Evolutionary conservation across 1,140 invertebrate species (phyloP).

Genomic region (Drosophila takahashii): DNA sequence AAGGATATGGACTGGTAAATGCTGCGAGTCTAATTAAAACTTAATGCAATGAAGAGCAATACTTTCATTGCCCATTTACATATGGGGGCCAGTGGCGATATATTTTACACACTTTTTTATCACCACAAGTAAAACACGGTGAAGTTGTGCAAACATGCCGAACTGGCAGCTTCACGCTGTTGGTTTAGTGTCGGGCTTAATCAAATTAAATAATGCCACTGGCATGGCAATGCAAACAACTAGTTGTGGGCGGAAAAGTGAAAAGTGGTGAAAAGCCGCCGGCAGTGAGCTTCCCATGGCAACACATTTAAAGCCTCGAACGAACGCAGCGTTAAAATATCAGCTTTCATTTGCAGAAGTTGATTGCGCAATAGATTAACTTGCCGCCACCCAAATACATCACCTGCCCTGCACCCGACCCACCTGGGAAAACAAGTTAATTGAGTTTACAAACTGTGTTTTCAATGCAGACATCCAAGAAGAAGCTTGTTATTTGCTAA

Average conservation of each 20-base stretch:
- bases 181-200: conserved; percentile 43
- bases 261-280: neutral
- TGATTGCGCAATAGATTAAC: conserved; percentile 23
- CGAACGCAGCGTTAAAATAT: conserved; percentile 17
- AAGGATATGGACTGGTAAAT: conserved; percentile 27
- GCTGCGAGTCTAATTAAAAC: conserved; percentile 70
- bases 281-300: neutral
- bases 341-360: conserved; percentile 17
- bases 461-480: conserved; percentile 1
- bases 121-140: conserved; percentile 5
- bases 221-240: conserved; percentile 25
- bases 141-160: conserved; percentile 23
- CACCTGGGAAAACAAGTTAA: conserved; percentile 63
- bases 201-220: conserved; percentile 44
- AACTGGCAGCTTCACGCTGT: conserved; percentile 25
- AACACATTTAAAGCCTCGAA: conserved; percentile 7
- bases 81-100: neutral
- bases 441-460: conserved; percentile 65
- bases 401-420: neutral
- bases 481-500: too few relatives aligned
- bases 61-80: conserved; percentile 66
- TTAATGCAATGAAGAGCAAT: conserved; percentile 72
- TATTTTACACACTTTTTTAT: neutral
- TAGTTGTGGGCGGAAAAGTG: neutral
- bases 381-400: neutral